Evolutionary conservation across 2,888 invertebrate genomes (phyloP).

Genomic region (Oscheius myriophilus): DNA sequence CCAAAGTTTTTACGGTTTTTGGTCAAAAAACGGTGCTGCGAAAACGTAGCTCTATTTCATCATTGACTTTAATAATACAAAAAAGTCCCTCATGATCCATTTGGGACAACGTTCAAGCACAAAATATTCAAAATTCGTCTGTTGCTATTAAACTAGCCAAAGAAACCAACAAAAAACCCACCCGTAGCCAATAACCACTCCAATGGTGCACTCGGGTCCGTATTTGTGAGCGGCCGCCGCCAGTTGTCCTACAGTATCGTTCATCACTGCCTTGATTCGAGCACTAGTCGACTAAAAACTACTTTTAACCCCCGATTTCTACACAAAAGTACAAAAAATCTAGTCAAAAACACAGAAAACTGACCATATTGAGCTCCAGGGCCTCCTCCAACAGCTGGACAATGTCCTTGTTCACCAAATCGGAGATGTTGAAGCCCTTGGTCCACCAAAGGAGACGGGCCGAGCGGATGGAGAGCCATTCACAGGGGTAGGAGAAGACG

Average conservation of each 20-base stretch:
- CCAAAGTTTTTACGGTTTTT: too few species aligned
- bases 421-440: slow-evolving; percentile 70
- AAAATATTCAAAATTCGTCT: too few species aligned
- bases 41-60: too few species aligned
- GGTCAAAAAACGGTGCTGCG: too few species aligned
- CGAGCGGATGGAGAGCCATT: slow-evolving; percentile 69
- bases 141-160: too few species aligned
- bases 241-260: slow-evolving; percentile 70
- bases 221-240: slow-evolving; percentile 69
- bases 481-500: slow-evolving; percentile 71
- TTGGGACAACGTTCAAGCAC: too few species aligned
- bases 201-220: slow-evolving; percentile 68
- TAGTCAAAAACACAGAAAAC: neutral
- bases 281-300: slow-evolving; percentile 65
- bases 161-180: slow-evolving; percentile 32
- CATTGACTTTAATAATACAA: too few species aligned
- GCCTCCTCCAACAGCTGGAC: slow-evolving; percentile 69
- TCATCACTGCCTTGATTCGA: slow-evolving; percentile 71
- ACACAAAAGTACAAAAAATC: neutral
- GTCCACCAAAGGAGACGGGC: slow-evolving; percentile 71
- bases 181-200: slow-evolving; percentile 70
- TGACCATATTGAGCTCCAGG: slow-evolving; percentile 69
- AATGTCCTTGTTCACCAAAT: slow-evolving; percentile 70
- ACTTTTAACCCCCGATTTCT: neutral
- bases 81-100: too few species aligned